Base-by-base conservation (phyloP, 2,797 vertebrate genomes). In the Aldrovandia affinis region DNA sequence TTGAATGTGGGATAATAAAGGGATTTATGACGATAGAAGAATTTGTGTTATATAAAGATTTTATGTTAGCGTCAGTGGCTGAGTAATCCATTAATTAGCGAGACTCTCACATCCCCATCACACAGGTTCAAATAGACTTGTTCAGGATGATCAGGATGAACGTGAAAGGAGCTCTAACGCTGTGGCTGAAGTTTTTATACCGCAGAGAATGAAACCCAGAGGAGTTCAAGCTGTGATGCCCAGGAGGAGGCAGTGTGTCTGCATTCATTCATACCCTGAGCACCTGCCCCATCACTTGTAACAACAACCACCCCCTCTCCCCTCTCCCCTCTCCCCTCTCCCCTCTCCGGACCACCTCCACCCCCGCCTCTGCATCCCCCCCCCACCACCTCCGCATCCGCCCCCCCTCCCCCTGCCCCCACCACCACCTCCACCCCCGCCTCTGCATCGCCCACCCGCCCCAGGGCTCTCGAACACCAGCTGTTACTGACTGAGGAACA, bases 401-500 rank as follows among this genome's bases (percentile, higher is more conserved):
- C n/a, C n/a, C n/a, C n/a, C n/a, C 22, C 70, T 33, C 70, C 39
- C 44, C 68, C 83, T n/a, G n/a, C 22, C 70, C 44, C 70, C 39
- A 30, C 68, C 83, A 28, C 39, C 20, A 10, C 70, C 39, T 12
- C 68, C 25, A 6, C 55, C 59, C 4, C 36, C 80, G 0, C 82
- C 68, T 68, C 52, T 47, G 30, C 39, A n/a, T n/a, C 85, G 68
- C 78, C 28, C 55, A 85, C 75, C 65, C 55, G 36, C 70, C 82
- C 81, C 59, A 78, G 59, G 83, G 84, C 75, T 78, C 78, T 68
- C 36, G 83, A 73, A 39, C 78, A 88, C 84, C 88, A 90, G 86
- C 89, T 91, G 90, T 80, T 90, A 28, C 82, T 84, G 79, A 79
- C 84, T 57, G 75, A 87, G 70, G 80, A 87, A 90, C 83, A 88